These are phyloP conservation scores for Esox niger DNA, from an alignment of 2,113 vertebrate genomes.

Conservation along the genomic window DNA sequence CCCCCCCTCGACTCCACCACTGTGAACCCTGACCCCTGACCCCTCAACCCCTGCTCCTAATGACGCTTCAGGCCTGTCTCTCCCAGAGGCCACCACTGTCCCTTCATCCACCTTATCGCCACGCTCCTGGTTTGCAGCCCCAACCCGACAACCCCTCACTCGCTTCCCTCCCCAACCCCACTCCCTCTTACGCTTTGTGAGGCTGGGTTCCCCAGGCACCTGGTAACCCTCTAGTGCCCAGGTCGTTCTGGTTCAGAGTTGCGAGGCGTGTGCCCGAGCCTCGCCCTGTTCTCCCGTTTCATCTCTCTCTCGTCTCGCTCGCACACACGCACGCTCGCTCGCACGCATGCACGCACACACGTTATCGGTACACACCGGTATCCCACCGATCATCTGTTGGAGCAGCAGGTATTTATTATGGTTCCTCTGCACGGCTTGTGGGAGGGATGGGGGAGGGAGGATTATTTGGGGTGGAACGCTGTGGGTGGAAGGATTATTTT, in stretches of 20 bases:
- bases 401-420: conserved; percentile 65
- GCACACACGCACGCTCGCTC: conserved; percentile 34
- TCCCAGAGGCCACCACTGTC: not conserved
- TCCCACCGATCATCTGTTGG: conserved; percentile 14
- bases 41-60: too few species aligned
- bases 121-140: too few species aligned
- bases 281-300: not conserved
- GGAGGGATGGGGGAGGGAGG: conserved; percentile 18
- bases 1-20: not conserved
- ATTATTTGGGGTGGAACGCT: conserved; percentile 36
- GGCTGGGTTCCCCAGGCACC: conserved; percentile 72
- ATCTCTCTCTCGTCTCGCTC: conserved; percentile 24
- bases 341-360: conserved; percentile 36
- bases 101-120: not conserved
- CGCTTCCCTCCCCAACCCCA: conserved; percentile 12
- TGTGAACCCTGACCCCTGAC: not conserved
- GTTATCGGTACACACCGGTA: not conserved
- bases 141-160: too few species aligned
- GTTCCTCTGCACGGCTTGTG: conserved; percentile 67
- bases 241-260: conserved; percentile 41
- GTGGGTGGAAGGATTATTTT: conserved; percentile 48
- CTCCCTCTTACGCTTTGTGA: conserved; percentile 41
- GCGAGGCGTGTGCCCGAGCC: conserved; percentile 10
- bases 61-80: too few species aligned
- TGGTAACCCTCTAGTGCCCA: conserved; percentile 77